Evolutionary conservation across 2,113 vertebrate genomes (phyloP).

Genomic region (Perognathus longimembris): DNA sequence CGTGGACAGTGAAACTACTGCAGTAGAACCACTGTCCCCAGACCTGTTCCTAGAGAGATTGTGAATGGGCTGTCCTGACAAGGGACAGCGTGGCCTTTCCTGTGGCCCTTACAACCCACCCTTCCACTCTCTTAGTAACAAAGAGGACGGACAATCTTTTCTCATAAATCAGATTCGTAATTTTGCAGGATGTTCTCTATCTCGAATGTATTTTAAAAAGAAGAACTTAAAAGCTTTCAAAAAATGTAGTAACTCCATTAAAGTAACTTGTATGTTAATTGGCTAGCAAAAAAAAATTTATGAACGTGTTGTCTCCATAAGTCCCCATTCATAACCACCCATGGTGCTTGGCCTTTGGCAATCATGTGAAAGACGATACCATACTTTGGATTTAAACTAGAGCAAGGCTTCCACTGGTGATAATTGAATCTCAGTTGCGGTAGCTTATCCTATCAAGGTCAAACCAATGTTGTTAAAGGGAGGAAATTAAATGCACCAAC

Average conservation of each 20-base stretch:
- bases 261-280: slow-evolving; percentile 40
- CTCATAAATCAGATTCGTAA: not conserved
- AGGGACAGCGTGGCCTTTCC: not conserved
- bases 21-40: not conserved
- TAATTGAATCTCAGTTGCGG: slow-evolving; percentile 73
- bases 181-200: slow-evolving; percentile 35
- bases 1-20: not conserved
- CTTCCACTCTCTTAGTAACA: not conserved
- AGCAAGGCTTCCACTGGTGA: slow-evolving; percentile 20
- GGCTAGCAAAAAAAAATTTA: not conserved
- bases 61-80: not conserved
- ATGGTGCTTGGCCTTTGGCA: not conserved
- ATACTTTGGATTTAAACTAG: not conserved
- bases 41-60: not conserved
- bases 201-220: slow-evolving; percentile 37
- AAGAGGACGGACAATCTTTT: not conserved
- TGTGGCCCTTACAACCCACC: not conserved
- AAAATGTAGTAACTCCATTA: not conserved
- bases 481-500: slow-evolving; percentile 86
- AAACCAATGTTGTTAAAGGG: slow-evolving; percentile 77
- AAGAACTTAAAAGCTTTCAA: slow-evolving; percentile 35
- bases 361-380: too few relatives aligned
- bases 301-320: not conserved
- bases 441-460: slow-evolving; percentile 77
- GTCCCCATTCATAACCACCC: not conserved